Base-by-base conservation (phyloP, 2,888 invertebrate species). In the Synergus umbraculus region DNA sequence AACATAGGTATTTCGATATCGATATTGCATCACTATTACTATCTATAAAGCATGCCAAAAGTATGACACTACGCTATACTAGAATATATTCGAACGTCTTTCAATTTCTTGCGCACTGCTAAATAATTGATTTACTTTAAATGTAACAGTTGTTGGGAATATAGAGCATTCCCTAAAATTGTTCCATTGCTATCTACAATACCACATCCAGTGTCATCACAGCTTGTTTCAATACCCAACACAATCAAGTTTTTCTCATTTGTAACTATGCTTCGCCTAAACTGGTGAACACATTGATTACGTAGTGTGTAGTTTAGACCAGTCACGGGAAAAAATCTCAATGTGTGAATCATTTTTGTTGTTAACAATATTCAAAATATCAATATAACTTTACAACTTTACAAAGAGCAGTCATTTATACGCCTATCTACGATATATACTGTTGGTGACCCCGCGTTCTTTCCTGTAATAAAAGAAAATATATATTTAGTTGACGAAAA, bases 201-300 rank as follows among this genome's bases (percentile, higher is more conserved):
- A 64, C 98, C 98, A 89, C 97, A 96, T 37, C 98, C 98, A 1
- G 99, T 99, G 91, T 99, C 99, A 93, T 99, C 99, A 91, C 98
- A 99, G 83, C 98, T 98, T 5, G 98, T 98, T 94, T 99, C 99
- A 87, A 99, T 98, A 8, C 99, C 99, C 85, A 99, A 93, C 78
- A 99, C 93, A 80, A 92, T 78, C 37, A 86, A 80, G 49, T 87
- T 83, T 63, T 82, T 85, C 15, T 77, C 69, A 43, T 67, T 41
- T 10, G 46, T 69, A 49, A 49, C 46, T 46, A 8, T 69, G 15
- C 15, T 41, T 13, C 69, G 69, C 15, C 3, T 69, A 8, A 49
- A 12, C 13, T 7, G 13, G 8, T 13, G 15, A 8, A 49, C 2
- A 46, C 46, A 69, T 29, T 49, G 46, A 2, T 69, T 46, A 69